These are phyloP conservation scores for Nematolebias whitei DNA, from an alignment of 2,113 vertebrate species.

Conservation along the genomic window DNA sequence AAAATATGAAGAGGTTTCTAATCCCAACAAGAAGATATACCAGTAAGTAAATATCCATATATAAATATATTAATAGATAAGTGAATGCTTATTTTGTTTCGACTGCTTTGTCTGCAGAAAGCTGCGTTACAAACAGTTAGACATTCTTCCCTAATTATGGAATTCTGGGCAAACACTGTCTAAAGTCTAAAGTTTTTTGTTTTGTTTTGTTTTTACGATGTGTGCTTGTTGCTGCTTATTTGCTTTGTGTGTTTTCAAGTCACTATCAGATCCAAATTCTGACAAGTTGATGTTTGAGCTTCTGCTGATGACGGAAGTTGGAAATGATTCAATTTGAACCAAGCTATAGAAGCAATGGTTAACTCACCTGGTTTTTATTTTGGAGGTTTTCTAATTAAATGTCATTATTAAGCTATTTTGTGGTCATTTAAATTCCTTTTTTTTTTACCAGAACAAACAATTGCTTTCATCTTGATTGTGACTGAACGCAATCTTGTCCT, in stretches of 20 bases:
- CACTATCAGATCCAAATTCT: conserved; percentile 64
- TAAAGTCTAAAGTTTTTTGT: conserved; percentile 63
- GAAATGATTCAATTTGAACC: conserved; percentile 56
- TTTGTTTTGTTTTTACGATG: conserved; percentile 70
- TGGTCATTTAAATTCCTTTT: conserved; percentile 54
- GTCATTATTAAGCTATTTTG: conserved; percentile 66
- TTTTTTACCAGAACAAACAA: conserved; percentile 32
- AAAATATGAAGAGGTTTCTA: conserved; percentile 35
- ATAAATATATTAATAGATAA: too few relatives aligned
- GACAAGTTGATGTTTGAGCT: conserved; percentile 71
- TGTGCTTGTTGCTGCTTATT: conserved; percentile 78
- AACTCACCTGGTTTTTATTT: conserved; percentile 67
- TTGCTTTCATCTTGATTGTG: conserved; percentile 51
- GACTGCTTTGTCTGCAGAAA: conserved; percentile 75
- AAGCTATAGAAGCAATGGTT: conserved; percentile 48
- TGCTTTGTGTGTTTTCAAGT: neutral
- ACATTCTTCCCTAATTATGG: conserved; percentile 79
- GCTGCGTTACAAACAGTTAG: conserved; percentile 70
- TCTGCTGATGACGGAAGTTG: conserved; percentile 67
- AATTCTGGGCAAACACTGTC: conserved; percentile 74
- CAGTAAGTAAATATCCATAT: too few relatives aligned
- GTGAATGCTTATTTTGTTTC: conserved; percentile 77
- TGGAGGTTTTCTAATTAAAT: conserved; percentile 68
- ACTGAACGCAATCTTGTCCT: conserved; percentile 56
- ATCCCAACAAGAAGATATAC: conserved; percentile 52